These are phyloP conservation scores for Colostygia pectinataria DNA, from an alignment of 2,888 invertebrate genomes.

Conservation along the genomic window DNA sequence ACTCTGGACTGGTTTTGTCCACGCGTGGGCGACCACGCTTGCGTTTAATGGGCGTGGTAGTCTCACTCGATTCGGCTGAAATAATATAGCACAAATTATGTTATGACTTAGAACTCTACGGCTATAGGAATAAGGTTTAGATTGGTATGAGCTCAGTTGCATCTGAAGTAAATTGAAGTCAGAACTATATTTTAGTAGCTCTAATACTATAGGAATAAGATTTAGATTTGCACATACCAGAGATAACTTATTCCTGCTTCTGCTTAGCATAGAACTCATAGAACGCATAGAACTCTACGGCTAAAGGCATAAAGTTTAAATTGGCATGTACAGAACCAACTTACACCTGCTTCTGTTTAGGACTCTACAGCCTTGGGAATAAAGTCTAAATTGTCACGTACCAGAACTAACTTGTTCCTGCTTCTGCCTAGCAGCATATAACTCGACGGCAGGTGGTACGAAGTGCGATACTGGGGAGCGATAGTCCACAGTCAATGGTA, in stretches of 20 bases:
- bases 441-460: constrained; percentile 69
- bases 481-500: constrained; percentile 70
- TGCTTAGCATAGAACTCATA: too few relatives aligned
- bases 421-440: constrained; percentile 63
- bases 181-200: too few relatives aligned
- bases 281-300: constrained; percentile 69
- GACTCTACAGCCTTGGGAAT: too few relatives aligned
- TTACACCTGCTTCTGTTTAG: too few relatives aligned
- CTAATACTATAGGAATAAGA: too few relatives aligned
- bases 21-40: constrained; percentile 68
- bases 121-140: too few relatives aligned
- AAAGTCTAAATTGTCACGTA: constrained; percentile 20
- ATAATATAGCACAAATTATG: too few relatives aligned
- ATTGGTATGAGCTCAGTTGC: too few relatives aligned
- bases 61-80: constrained; percentile 50
- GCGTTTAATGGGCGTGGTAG: constrained; percentile 54
- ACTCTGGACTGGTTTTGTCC: constrained; percentile 74
- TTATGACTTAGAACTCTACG: too few relatives aligned
- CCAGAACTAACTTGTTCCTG: constrained; percentile 51
- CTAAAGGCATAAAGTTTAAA: constrained; percentile 75
- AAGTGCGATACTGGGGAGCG: constrained; percentile 75
- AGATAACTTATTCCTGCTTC: constrained; percentile 48
- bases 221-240: constrained; percentile 39
- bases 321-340: too few relatives aligned
- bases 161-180: too few relatives aligned